phyloP scores from a whole-genome alignment of 2,888 invertebrate species.

The Rhamphomyia laevipes region DNA sequence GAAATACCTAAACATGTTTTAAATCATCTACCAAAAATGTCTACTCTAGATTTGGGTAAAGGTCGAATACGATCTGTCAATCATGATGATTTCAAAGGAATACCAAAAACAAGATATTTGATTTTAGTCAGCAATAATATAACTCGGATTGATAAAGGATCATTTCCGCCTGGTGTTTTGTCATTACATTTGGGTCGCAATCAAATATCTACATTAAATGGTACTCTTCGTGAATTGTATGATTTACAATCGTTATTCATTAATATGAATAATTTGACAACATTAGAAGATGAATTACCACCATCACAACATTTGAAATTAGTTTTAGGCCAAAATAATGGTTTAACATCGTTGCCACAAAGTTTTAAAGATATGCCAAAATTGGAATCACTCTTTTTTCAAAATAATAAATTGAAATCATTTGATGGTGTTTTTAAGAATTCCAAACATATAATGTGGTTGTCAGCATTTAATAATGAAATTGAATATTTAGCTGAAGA shows the following conservation, averaged over 20 bases:
- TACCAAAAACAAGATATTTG: conserved; percentile 52
- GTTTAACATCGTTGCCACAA: conserved; percentile 54
- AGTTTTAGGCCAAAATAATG: conserved; percentile 64
- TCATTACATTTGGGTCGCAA: conserved; percentile 67
- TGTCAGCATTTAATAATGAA: conserved; percentile 61
- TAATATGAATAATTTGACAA: conserved; percentile 61
- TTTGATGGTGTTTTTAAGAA: conserved; percentile 62
- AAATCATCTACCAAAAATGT: conserved; percentile 62
- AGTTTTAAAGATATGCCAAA: conserved; percentile 57
- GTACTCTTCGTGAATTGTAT: conserved; percentile 61
- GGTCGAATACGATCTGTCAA: conserved; percentile 64
- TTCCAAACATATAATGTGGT: conserved; percentile 50
- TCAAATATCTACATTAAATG: conserved; percentile 57
- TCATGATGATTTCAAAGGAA: conserved; percentile 64
- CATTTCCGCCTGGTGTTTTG: conserved; percentile 55
- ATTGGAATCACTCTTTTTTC: conserved; percentile 58
- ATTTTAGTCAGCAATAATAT: conserved; percentile 66
- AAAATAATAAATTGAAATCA: conserved; percentile 57
- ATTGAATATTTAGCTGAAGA: conserved; percentile 63
- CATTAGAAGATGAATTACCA: conserved; percentile 66
- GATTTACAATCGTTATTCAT: conserved; percentile 68
- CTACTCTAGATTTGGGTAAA: conserved; percentile 69
- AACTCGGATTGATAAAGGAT: conserved; percentile 56
- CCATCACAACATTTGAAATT: conserved; percentile 49
- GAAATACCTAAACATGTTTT: conserved; percentile 66